Evolutionary conservation across 2,888 invertebrate species (phyloP).

Genomic region (Alloscopus bannaensis): DNA sequence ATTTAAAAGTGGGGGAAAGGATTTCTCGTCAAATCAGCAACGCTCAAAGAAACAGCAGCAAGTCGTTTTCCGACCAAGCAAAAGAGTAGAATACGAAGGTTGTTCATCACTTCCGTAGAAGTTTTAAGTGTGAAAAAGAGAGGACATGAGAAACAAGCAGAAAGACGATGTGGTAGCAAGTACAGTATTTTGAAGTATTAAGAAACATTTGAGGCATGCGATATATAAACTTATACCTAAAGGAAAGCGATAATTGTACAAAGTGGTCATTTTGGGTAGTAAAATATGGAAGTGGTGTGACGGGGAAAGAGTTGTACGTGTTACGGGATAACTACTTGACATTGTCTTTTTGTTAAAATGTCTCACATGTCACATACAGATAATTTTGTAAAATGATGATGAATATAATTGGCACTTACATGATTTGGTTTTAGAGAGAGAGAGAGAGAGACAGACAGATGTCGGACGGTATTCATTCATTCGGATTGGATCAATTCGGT

Average conservation of each 20-base stretch:
- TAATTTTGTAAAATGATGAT: constrained; percentile 30
- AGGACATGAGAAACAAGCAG: no score
- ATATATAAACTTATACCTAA: constrained; percentile 2
- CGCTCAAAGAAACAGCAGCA: no score
- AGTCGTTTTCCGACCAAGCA: no score
- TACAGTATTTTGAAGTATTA: no score
- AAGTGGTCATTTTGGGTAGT: neutral
- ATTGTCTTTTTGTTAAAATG: constrained; percentile 27
- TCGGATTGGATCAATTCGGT: constrained; percentile 60
- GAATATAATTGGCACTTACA: constrained; percentile 59
- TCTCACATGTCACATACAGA: constrained; percentile 41
- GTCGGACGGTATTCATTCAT: constrained; percentile 64
- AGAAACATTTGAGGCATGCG: no score
- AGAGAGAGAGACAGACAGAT: constrained; percentile 46
- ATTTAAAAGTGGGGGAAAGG: no score
- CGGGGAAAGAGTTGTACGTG: neutral
- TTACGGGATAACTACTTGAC: constrained; percentile 20
- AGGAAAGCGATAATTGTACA: neutral
- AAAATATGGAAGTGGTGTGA: constrained; percentile 2
- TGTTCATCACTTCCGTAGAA: no score
- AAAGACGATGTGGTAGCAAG: no score
- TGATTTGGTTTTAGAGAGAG: constrained; percentile 57
- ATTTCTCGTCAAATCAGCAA: no score
- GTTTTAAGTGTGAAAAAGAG: no score
- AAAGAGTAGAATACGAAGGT: no score